phyloP scores from a whole-genome alignment of 2,113 vertebrate species.

The Zingel zingel region DNA sequence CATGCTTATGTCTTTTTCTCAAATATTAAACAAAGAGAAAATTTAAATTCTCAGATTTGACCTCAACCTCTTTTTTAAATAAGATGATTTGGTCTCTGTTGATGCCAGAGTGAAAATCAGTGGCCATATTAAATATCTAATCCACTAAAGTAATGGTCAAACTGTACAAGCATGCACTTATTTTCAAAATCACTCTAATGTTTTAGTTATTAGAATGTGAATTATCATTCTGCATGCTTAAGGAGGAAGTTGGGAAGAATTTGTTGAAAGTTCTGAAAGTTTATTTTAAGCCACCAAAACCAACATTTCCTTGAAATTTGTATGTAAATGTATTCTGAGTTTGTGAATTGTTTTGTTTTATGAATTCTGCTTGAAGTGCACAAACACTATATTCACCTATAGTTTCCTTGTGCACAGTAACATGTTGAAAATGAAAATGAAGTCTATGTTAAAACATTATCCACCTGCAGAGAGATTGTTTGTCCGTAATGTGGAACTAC shows the following conservation, averaged over 20 bases:
- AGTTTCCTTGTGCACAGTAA: neutral
- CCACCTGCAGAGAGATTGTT: slow-evolving; percentile 34
- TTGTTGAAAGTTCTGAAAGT: neutral
- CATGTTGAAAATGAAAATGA: slow-evolving; percentile 41
- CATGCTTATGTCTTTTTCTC: neutral
- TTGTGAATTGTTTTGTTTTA: neutral
- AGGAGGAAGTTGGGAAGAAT: neutral
- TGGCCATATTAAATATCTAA: neutral
- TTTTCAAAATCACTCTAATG: neutral
- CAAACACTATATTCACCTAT: neutral
- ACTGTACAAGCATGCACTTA: neutral
- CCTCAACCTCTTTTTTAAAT: neutral
- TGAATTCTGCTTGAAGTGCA: neutral
- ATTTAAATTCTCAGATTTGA: neutral
- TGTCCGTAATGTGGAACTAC: slow-evolving; percentile 65
- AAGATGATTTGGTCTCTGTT: neutral
- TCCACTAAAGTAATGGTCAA: neutral
- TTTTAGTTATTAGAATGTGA: too few species aligned
- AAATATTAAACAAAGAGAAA: neutral
- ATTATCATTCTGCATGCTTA: neutral
- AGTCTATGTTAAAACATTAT: slow-evolving; percentile 20
- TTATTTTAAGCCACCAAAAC: neutral
- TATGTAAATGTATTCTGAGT: neutral
- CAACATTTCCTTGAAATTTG: neutral
- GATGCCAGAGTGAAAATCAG: neutral